These are phyloP conservation scores for Linepithema humile DNA, from an alignment of 1,140 invertebrate species.

Conservation along the genomic window DNA sequence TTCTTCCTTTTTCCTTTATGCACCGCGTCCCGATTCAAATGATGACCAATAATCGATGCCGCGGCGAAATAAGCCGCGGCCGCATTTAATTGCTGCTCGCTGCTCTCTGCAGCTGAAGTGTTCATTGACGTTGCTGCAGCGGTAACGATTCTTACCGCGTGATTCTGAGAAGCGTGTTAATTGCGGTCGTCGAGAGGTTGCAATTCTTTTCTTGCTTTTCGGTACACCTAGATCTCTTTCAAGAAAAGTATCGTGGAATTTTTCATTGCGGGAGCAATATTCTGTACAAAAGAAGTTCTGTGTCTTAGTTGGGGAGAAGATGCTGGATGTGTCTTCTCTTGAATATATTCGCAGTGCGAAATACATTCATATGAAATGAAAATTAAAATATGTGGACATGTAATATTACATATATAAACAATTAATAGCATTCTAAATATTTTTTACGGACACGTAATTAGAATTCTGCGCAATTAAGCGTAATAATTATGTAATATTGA, in stretches of 20 bases:
- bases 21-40: conserved; percentile 23
- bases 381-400: background rate
- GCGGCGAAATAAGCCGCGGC: conserved; percentile 11
- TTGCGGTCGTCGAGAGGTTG: conserved; percentile 30
- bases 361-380: background rate
- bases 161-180: conserved; percentile 24
- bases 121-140: background rate
- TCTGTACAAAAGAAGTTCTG: background rate
- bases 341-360: background rate
- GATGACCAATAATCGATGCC: conserved; percentile 54
- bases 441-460: too few relatives aligned
- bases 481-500: too few relatives aligned
- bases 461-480: too few relatives aligned
- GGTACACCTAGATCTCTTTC: background rate
- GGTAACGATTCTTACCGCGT: background rate
- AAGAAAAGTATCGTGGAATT: conserved; percentile 3
- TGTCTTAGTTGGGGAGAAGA: background rate
- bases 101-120: background rate
- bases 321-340: background rate
- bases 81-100: conserved; percentile 37
- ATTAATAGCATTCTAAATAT: too few relatives aligned
- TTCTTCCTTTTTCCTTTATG: background rate
- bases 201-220: conserved; percentile 40
- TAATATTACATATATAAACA: background rate
- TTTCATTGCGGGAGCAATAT: conserved; percentile 28